phyloP scores from a whole-genome alignment of 2,888 invertebrate species.

The Andrena dorsata region DNA sequence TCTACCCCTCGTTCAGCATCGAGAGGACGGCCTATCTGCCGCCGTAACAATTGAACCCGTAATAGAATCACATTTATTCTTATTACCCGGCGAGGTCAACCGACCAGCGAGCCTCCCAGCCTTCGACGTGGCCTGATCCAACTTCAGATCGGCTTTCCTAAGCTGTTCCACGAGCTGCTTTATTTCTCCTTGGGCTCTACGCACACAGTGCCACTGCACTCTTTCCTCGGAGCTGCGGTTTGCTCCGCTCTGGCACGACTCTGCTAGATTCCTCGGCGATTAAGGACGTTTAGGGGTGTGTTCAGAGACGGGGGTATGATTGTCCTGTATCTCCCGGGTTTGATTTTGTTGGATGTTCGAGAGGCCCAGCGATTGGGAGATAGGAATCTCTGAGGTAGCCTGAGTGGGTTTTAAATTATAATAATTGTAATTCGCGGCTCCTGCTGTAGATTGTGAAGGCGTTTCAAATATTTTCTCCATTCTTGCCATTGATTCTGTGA shows the following conservation, averaged over 20 bases:
- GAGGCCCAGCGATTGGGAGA: no score
- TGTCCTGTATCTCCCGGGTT: not conserved
- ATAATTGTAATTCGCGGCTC: no score
- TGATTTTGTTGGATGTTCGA: not conserved
- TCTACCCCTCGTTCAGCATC: slow-evolving; percentile 77
- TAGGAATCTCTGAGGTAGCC: no score
- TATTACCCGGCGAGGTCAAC: slow-evolving; percentile 84
- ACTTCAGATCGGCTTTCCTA: slow-evolving; percentile 72
- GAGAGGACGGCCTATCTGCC: slow-evolving; percentile 76
- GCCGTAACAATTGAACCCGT: slow-evolving; percentile 84
- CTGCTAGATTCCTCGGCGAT: slow-evolving; percentile 12
- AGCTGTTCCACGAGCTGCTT: slow-evolving; percentile 71
- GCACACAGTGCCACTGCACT: slow-evolving; percentile 29
- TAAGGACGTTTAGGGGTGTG: not conserved
- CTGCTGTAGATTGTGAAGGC: no score
- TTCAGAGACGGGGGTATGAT: not conserved
- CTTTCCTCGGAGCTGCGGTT: slow-evolving; percentile 47
- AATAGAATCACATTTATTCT: slow-evolving; percentile 85
- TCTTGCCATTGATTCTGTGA: no score
- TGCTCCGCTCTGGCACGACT: slow-evolving; percentile 3
- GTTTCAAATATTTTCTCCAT: no score
- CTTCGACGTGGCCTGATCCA: slow-evolving; percentile 59
- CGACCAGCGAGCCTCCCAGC: slow-evolving; percentile 65
- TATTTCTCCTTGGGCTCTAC: slow-evolving; percentile 70
- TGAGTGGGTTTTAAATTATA: no score